Evolutionary conservation across 2,888 invertebrate species (phyloP).

Genomic region (Galerucella calmariensis): DNA sequence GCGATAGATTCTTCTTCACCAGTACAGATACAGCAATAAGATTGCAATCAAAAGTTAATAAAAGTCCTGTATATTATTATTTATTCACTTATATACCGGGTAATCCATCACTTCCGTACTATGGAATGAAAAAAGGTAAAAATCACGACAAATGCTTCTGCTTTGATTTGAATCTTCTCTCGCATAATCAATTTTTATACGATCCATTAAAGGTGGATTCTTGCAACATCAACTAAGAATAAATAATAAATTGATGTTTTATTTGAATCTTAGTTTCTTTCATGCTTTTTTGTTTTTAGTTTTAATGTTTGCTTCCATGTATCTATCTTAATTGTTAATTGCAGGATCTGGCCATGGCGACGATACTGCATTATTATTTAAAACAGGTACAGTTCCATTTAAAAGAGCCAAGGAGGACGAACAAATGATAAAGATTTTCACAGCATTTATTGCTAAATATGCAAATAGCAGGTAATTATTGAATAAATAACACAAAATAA

Average conservation of each 20-base stretch:
- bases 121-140: slow-evolving; percentile 41
- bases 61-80: slow-evolving; percentile 52
- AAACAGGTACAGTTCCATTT: slow-evolving; percentile 41
- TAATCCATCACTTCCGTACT: slow-evolving; percentile 38
- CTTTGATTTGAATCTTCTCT: not conserved
- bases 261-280: not conserved
- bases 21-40: slow-evolving; percentile 52
- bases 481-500: not conserved
- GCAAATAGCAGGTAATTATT: slow-evolving; percentile 47
- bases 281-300: too few species aligned
- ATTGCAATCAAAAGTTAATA: slow-evolving; percentile 50
- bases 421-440: slow-evolving; percentile 52
- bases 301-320: too few species aligned
- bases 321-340: slow-evolving; percentile 22
- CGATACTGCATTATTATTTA: slow-evolving; percentile 48
- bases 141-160: too few species aligned
- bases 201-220: too few species aligned
- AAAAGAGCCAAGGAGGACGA: slow-evolving; percentile 46
- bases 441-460: slow-evolving; percentile 49
- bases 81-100: slow-evolving; percentile 48
- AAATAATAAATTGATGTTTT: too few species aligned
- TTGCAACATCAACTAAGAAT: too few species aligned
- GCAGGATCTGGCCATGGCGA: slow-evolving; percentile 53
- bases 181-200: too few species aligned
- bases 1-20: slow-evolving; percentile 71